Conservation (phyloP, 2,888 invertebrate species). For the Harmothoe impar region DNA sequence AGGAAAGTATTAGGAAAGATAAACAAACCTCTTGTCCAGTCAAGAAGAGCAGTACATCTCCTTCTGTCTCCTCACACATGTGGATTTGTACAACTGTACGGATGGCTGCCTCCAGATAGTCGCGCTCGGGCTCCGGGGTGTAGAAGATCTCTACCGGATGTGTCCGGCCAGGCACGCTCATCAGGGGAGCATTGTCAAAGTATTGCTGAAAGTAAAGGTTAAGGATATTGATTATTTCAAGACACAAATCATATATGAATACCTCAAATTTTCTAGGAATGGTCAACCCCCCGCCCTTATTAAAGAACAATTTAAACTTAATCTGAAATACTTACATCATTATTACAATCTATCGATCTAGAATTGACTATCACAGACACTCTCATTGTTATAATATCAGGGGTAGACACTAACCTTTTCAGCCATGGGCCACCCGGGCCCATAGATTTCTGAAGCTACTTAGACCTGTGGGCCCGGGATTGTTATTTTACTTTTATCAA, state of each 20-base stretch:
- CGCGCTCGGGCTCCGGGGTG: conserved; percentile 98
- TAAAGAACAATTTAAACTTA: too few relatives aligned
- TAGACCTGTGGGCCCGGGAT: too few relatives aligned
- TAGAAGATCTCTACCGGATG: conserved; percentile 99
- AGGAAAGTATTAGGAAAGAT: neutral
- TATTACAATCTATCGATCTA: too few relatives aligned
- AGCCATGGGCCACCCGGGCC: too few relatives aligned
- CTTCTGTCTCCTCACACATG: conserved; percentile 89
- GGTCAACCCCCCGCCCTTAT: too few relatives aligned
- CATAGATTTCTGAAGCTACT: too few relatives aligned
- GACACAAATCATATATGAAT: neutral
- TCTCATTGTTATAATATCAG: too few relatives aligned
- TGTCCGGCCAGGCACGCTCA: conserved; percentile 98
- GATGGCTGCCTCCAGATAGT: conserved; percentile 99
- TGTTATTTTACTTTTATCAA: too few relatives aligned
- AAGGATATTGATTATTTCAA: neutral
- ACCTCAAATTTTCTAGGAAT: too few relatives aligned
- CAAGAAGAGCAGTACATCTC: conserved; percentile 95
- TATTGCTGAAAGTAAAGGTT: conserved; percentile 88
- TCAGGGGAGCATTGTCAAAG: conserved; percentile 97
- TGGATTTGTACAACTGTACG: conserved; percentile 98
- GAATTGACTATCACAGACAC: too few relatives aligned
- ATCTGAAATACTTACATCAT: too few relatives aligned
- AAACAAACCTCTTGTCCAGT: conserved; percentile 88
- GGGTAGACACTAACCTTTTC: too few relatives aligned